These are phyloP conservation scores for Lepeophtheirus salmonis DNA, from an alignment of 1,140 invertebrate genomes.

Conservation along the genomic window DNA sequence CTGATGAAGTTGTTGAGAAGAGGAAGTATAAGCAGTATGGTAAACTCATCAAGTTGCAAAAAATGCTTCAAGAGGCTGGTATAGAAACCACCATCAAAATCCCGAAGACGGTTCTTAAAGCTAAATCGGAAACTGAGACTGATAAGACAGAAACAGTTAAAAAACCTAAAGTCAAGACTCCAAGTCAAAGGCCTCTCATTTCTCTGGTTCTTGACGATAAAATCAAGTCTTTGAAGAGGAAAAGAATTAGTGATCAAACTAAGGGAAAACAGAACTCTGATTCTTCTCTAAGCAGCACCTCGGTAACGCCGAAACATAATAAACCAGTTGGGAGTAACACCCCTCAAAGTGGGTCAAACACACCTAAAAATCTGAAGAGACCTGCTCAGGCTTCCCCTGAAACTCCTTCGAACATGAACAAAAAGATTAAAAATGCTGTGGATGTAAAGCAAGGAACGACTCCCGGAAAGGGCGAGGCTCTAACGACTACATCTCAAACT, in stretches of 20 bases:
- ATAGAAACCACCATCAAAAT: not conserved
- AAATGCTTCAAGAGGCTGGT: not conserved
- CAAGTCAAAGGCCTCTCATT: not conserved
- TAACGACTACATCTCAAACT: not conserved
- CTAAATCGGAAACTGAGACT: not conserved
- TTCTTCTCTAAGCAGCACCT: not conserved
- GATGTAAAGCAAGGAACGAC: not conserved
- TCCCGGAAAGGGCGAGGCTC: not conserved
- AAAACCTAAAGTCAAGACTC: not conserved
- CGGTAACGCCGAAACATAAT: no score
- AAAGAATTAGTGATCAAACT: not conserved
- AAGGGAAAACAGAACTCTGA: not conserved
- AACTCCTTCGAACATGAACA: not conserved
- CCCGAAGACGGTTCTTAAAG: not conserved
- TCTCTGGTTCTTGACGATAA: not conserved
- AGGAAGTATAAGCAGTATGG: not conserved
- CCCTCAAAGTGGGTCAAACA: not conserved
- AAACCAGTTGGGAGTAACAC: no score
- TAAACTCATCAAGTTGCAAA: not conserved
- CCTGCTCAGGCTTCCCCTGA: not conserved
- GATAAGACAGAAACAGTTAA: not conserved
- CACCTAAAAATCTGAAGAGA: not conserved
- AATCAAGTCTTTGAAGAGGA: not conserved
- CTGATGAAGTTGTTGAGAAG: constrained; percentile 3
- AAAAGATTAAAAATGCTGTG: not conserved